These are phyloP conservation scores for Boloria selene DNA, from an alignment of 2,888 invertebrate species.

Conservation along the genomic window DNA sequence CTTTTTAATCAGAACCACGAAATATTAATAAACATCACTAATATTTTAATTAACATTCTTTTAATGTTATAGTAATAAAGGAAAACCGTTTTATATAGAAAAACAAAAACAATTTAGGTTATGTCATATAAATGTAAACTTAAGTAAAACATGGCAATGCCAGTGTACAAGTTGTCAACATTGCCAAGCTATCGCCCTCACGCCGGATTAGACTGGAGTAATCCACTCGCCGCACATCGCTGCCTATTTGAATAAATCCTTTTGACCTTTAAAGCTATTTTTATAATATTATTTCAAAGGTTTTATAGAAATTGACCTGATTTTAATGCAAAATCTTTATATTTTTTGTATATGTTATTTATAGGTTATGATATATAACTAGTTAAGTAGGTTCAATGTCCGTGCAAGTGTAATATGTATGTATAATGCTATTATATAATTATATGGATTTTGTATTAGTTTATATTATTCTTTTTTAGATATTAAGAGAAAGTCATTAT, in stretches of 20 bases:
- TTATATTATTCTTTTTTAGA: too few species aligned
- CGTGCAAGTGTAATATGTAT: too few species aligned
- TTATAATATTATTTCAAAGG: not conserved
- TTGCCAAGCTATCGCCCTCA: slow-evolving; percentile 15
- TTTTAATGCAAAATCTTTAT: too few species aligned
- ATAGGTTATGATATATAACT: too few species aligned
- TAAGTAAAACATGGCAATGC: slow-evolving; percentile 13
- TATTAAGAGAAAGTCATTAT: too few species aligned
- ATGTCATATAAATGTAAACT: slow-evolving; percentile 5
- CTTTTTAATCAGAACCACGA: too few species aligned
- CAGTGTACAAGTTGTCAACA: slow-evolving; percentile 19
- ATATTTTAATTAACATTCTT: not conserved
- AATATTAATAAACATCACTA: not conserved
- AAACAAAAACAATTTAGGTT: slow-evolving; percentile 5
- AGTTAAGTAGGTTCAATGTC: too few species aligned
- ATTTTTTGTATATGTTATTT: too few species aligned
- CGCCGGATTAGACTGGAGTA: slow-evolving; percentile 25
- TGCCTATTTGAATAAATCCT: slow-evolving; percentile 12
- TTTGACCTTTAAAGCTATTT: not conserved
- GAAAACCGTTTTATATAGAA: not conserved
- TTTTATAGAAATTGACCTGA: not conserved
- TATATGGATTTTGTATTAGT: too few species aligned
- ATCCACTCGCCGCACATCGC: slow-evolving; percentile 12
- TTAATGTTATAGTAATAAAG: too few species aligned
- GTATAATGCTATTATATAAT: too few species aligned